Conservation (phyloP, 2,797 vertebrate species). For the Oreochromis mossambicus region DNA sequence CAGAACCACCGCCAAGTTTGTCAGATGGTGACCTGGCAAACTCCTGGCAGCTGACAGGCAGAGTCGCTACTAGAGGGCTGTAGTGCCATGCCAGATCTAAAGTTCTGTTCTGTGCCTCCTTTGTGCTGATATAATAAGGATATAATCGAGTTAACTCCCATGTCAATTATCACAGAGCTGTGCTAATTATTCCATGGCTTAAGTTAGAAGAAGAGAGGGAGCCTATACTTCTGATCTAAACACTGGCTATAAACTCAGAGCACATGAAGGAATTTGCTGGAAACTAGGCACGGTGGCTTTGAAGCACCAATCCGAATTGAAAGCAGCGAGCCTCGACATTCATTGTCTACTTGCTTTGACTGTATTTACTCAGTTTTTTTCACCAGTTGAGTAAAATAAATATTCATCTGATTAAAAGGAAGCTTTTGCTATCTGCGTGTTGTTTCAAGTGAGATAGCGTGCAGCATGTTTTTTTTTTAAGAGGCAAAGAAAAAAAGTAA, state of each 20-base stretch:
- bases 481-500: not conserved
- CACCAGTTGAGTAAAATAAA: not conserved
- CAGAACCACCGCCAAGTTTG: constrained; percentile 55
- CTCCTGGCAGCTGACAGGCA: constrained; percentile 46
- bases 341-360: constrained; percentile 26
- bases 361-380: not conserved
- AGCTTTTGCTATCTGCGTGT: not conserved
- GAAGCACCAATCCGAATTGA: constrained; percentile 17
- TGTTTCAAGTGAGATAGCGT: not conserved
- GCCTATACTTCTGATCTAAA: constrained; percentile 42
- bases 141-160: constrained; percentile 67
- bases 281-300: constrained; percentile 15
- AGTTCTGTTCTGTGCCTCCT: constrained; percentile 45
- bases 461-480: not conserved
- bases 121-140: constrained; percentile 73
- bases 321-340: constrained; percentile 2
- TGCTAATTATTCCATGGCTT: constrained; percentile 63
- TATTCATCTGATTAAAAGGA: not conserved
- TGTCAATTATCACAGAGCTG: constrained; percentile 65
- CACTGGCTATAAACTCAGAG: constrained; percentile 33
- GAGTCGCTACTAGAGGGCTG: constrained; percentile 24
- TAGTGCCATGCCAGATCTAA: constrained; percentile 52
- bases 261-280: constrained; percentile 30
- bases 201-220: constrained; percentile 32
- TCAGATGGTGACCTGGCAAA: constrained; percentile 44